phyloP scores from a whole-genome alignment of 1,140 invertebrate species.

The Lerema accius region DNA sequence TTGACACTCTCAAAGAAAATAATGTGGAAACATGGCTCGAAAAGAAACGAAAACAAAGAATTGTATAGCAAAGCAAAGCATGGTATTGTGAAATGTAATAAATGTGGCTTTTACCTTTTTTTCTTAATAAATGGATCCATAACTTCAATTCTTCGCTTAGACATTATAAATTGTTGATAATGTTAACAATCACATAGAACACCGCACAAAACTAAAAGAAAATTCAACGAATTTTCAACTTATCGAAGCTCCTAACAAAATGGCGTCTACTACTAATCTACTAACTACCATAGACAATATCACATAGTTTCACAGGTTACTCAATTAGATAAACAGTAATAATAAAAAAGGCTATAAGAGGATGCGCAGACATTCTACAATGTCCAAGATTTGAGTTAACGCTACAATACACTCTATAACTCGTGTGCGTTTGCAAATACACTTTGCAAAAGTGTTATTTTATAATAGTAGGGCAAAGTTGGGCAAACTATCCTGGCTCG shows the following conservation, averaged over 20 bases:
- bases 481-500: too few relatives aligned
- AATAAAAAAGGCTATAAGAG: too few relatives aligned
- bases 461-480: too few relatives aligned
- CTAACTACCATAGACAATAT: neutral
- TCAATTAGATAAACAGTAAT: too few relatives aligned
- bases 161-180: constrained; percentile 82
- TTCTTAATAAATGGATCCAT: constrained; percentile 91
- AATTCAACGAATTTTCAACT: constrained; percentile 49
- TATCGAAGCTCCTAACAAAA: constrained; percentile 63
- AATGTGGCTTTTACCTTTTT: constrained; percentile 83
- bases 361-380: too few relatives aligned
- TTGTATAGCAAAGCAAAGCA: constrained; percentile 32
- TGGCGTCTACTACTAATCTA: too few relatives aligned
- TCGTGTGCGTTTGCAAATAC: too few relatives aligned
- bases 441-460: too few relatives aligned
- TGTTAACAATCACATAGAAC: constrained; percentile 55
- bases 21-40: neutral
- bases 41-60: constrained; percentile 37
- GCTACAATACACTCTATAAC: too few relatives aligned
- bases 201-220: constrained; percentile 46
- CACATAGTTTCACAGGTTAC: too few relatives aligned
- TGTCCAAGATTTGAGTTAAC: too few relatives aligned
- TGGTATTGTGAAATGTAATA: constrained; percentile 32
- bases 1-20: too few relatives aligned
- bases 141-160: constrained; percentile 92